Evolutionary conservation across 2,888 invertebrate genomes (phyloP).

Genomic region (Epicampocera succincta): DNA sequence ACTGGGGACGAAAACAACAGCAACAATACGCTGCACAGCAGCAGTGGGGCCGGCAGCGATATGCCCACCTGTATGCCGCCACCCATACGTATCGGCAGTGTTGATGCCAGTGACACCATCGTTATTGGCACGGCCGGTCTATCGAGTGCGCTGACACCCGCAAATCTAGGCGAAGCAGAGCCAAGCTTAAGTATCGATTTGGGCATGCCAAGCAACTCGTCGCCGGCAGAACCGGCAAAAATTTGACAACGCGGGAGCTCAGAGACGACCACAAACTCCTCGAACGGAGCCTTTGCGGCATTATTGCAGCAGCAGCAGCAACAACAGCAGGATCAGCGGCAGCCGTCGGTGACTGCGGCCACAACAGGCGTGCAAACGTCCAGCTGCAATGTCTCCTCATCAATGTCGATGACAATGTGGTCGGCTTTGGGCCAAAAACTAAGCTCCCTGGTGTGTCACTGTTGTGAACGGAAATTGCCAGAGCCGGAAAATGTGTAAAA

Average conservation of each 20-base stretch:
- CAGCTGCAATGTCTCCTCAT: conserved; percentile 80
- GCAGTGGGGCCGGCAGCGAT: conserved; percentile 76
- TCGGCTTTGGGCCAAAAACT: conserved; percentile 80
- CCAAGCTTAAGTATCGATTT: conserved; percentile 77
- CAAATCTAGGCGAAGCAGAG: conserved; percentile 72
- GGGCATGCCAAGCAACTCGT: conserved; percentile 76
- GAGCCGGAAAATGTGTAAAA: conserved; percentile 81
- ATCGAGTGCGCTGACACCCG: conserved; percentile 72
- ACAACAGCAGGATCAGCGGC: conserved; percentile 69
- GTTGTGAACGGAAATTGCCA: conserved; percentile 81
- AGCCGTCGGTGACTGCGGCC: conserved; percentile 67
- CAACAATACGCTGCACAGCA: conserved; percentile 80
- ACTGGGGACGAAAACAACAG: conserved; percentile 78
- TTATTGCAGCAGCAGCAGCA: conserved; percentile 72
- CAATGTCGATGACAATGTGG: conserved; percentile 81
- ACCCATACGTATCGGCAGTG: conserved; percentile 77
- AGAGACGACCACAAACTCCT: conserved; percentile 79
- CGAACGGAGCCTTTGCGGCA: conserved; percentile 75
- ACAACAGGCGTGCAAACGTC: conserved; percentile 74
- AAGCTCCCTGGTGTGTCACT: conserved; percentile 80
- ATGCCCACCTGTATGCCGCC: conserved; percentile 74
- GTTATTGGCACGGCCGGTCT: conserved; percentile 72
- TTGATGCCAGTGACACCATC: conserved; percentile 75
- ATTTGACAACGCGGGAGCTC: conserved; percentile 82
- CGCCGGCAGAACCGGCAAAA: conserved; percentile 77